Evolutionary conservation across 2,113 vertebrate genomes (phyloP).

Genomic region (Pantherophis guttatus): DNA sequence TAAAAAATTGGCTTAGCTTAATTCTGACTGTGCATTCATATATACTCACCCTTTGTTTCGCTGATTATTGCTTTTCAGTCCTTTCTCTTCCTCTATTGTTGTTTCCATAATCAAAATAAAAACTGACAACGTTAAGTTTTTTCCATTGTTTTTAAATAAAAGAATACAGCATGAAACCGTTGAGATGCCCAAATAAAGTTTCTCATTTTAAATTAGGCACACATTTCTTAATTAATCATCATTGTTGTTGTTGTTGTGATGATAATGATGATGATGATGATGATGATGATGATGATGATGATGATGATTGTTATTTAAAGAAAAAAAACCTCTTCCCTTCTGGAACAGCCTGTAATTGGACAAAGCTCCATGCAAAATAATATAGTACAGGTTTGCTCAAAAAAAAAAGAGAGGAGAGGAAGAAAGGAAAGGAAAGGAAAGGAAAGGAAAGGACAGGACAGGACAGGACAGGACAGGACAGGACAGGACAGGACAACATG

Average conservation of each 20-base stretch:
- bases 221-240: background rate
- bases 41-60: no score
- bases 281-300: no score
- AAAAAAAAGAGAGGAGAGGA: background rate
- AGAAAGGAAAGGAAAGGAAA: no score
- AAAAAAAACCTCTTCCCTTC: background rate
- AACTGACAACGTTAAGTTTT: background rate
- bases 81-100: no score
- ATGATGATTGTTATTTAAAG: no score
- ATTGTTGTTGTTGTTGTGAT: no score
- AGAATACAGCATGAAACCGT: background rate
- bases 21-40: background rate
- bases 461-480: no score
- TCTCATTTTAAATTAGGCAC: background rate
- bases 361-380: background rate
- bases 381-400: background rate
- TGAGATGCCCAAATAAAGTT: background rate
- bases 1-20: background rate
- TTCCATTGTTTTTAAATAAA: background rate
- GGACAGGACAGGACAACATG: background rate
- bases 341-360: background rate
- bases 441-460: no score
- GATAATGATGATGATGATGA: no score
- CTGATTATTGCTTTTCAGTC: background rate
- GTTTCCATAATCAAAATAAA: background rate